Conservation (phyloP, 1,140 invertebrate species). For the Bradysia coprophila region DNA sequence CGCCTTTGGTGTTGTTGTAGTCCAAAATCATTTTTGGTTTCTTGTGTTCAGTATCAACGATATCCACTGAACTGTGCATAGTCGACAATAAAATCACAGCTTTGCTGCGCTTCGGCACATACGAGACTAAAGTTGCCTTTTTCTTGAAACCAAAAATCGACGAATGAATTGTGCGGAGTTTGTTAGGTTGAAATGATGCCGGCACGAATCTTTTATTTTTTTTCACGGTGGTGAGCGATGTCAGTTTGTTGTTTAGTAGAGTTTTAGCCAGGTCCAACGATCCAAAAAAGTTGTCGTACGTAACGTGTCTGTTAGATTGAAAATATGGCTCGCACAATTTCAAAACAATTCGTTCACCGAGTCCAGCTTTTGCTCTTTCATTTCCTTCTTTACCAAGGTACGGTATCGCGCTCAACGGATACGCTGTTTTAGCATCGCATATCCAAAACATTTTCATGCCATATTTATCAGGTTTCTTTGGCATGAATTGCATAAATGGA, state of each 20-base stretch:
- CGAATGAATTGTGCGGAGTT: not conserved
- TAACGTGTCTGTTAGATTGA: not conserved
- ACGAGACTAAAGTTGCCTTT: constrained; percentile 9
- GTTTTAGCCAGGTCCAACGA: constrained; percentile 7
- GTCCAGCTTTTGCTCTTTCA: not conserved
- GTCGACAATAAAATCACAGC: constrained; percentile 9
- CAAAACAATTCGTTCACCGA: not conserved
- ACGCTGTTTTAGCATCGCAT: constrained; percentile 11
- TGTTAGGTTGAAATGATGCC: not conserved
- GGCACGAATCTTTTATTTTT: constrained; percentile 22
- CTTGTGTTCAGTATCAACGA: constrained; percentile 6
- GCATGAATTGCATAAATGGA: constrained; percentile 24
- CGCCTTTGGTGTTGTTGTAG: constrained; percentile 26
- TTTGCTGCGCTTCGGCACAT: constrained; percentile 5
- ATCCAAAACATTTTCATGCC: constrained; percentile 24
- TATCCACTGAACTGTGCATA: constrained; percentile 7
- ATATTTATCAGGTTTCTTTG: too few species aligned
- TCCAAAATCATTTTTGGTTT: constrained; percentile 20
- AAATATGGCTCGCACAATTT: not conserved
- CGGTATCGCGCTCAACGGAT: not conserved
- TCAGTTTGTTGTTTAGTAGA: constrained; percentile 9
- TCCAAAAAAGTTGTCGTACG: not conserved
- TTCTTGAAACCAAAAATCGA: constrained; percentile 9
- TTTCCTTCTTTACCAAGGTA: not conserved
- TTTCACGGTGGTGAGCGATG: constrained; percentile 23